phyloP scores from a whole-genome alignment of 2,888 invertebrate genomes.

The Philonicus albiceps region DNA sequence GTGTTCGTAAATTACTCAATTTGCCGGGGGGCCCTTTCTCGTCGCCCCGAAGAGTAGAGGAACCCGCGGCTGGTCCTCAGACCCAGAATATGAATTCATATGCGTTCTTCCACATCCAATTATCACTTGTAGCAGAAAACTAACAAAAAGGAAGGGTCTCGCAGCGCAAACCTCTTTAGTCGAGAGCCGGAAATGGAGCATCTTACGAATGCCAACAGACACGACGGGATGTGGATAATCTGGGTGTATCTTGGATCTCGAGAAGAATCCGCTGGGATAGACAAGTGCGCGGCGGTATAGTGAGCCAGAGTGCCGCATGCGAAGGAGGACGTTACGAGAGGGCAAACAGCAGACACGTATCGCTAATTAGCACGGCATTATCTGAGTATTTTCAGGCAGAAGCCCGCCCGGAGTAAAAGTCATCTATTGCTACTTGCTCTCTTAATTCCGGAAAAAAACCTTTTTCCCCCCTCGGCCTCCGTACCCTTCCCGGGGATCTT shows the following conservation, averaged over 20 bases:
- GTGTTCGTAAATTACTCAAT: not conserved
- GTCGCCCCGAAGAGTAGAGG: not conserved
- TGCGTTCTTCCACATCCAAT: slow-evolving; percentile 12
- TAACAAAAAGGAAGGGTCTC: not conserved
- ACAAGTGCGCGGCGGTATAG: slow-evolving; percentile 29
- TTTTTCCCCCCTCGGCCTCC: not conserved
- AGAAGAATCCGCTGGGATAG: not conserved
- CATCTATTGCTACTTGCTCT: slow-evolving; percentile 23
- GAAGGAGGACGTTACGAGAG: slow-evolving; percentile 15
- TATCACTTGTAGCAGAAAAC: slow-evolving; percentile 39
- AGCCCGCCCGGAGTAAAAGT: not conserved
- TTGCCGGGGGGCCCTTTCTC: not conserved
- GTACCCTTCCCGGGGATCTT: not conserved
- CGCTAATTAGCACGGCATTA: slow-evolving; percentile 43
- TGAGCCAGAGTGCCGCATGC: slow-evolving; percentile 1
- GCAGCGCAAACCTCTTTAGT: not conserved
- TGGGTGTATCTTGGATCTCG: not conserved
- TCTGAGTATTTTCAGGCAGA: slow-evolving; percentile 4
- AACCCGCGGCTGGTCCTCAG: not conserved
- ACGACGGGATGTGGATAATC: slow-evolving; percentile 16
- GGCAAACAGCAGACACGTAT: slow-evolving; percentile 42
- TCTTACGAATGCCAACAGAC: slow-evolving; percentile 35
- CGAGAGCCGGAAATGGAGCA: slow-evolving; percentile 40
- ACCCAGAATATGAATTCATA: not conserved
- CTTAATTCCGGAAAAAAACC: slow-evolving; percentile 25